Evolutionary conservation across 2,888 invertebrate species (phyloP).

Genomic region (Drosophila kanekoi): DNA sequence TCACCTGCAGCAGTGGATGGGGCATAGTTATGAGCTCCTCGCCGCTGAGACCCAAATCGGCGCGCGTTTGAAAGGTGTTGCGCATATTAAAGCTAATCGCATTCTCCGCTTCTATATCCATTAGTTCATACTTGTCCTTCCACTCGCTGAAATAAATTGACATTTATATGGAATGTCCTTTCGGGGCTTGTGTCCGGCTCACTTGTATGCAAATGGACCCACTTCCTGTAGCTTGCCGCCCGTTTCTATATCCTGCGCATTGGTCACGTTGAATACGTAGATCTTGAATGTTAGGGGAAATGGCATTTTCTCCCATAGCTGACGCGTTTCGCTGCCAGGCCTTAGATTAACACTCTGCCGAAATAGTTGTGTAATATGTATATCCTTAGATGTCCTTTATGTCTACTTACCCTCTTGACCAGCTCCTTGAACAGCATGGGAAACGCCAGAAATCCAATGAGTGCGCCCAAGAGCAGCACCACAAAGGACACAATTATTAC

Average conservation of each 20-base stretch:
- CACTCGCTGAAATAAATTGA: constrained; percentile 87
- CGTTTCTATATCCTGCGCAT: constrained; percentile 89
- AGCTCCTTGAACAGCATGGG: constrained; percentile 88
- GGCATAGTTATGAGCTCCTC: constrained; percentile 89
- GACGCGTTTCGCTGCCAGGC: constrained; percentile 89
- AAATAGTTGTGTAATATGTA: neutral
- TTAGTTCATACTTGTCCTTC: constrained; percentile 91
- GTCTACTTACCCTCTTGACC: constrained; percentile 87
- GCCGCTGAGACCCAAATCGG: constrained; percentile 89
- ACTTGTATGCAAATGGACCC: constrained; percentile 94
- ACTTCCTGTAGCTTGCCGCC: constrained; percentile 90
- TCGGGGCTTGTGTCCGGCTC: constrained; percentile 80
- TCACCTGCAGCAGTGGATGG: constrained; percentile 90
- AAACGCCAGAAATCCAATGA: constrained; percentile 89
- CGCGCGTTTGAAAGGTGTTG: constrained; percentile 89
- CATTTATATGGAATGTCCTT: neutral
- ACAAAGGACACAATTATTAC: constrained; percentile 87
- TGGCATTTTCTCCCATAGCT: constrained; percentile 91
- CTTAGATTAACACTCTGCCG: constrained; percentile 85
- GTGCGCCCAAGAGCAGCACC: constrained; percentile 87
- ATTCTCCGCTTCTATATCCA: constrained; percentile 90
- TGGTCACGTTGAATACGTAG: constrained; percentile 92
- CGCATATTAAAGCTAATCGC: constrained; percentile 89
- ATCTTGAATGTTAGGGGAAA: constrained; percentile 90
- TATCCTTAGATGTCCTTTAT: neutral